phyloP scores from a whole-genome alignment of 2,113 vertebrate genomes.

The Sapayoa aenigma region DNA sequence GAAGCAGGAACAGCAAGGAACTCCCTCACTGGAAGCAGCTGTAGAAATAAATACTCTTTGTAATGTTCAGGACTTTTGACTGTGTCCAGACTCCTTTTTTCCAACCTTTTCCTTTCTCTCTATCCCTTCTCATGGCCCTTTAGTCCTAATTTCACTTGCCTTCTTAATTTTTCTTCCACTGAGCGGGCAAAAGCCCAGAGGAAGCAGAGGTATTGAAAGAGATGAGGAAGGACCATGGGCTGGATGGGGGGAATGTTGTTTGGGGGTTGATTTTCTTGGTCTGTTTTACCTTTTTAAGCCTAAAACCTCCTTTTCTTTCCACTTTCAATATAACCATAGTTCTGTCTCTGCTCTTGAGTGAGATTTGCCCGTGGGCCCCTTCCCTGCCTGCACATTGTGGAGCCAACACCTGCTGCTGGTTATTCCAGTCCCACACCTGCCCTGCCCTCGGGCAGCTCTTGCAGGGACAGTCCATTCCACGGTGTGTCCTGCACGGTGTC shows the following conservation, averaged over 20 bases:
- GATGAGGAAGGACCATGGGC: background rate
- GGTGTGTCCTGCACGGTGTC: rapidly evolving
- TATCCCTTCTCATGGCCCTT: background rate
- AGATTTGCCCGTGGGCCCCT: rapidly evolving
- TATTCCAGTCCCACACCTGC: background rate
- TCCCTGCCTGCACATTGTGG: background rate
- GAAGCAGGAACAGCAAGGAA: background rate
- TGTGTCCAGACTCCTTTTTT: background rate
- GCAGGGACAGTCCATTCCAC: background rate
- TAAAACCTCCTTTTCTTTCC: background rate
- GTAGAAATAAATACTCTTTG: background rate
- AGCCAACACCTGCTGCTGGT: background rate
- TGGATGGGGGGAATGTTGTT: background rate
- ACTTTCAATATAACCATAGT: background rate
- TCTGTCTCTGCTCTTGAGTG: background rate
- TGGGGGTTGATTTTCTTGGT: background rate
- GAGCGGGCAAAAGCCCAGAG: background rate
- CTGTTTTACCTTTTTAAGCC: background rate
- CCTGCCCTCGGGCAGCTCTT: background rate
- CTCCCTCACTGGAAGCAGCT: background rate
- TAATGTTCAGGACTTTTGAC: background rate
- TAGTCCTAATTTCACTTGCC: background rate
- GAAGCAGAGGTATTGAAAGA: background rate
- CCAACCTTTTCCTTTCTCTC: background rate
- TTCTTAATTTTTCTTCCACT: background rate